Conservation (phyloP, 2,113 vertebrate species). For the Ophthalmolycus amberensis region DNA sequence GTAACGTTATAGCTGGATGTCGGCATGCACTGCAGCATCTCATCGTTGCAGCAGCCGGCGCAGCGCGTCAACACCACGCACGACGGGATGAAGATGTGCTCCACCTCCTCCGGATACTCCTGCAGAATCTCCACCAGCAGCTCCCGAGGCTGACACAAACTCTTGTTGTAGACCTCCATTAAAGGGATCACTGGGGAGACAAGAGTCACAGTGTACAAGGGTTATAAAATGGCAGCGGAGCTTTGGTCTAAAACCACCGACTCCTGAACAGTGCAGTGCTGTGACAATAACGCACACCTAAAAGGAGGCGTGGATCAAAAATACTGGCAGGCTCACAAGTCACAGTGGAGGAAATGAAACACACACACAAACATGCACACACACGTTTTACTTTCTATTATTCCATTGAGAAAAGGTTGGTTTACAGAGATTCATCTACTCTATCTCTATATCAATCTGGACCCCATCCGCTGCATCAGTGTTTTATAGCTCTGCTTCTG, state of each 20-base stretch:
- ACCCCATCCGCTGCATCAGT: neutral
- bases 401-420: neutral
- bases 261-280: slow-evolving; percentile 1
- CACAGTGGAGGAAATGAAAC: neutral
- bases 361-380: neutral
- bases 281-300: slow-evolving; percentile 34
- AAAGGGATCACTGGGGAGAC: slow-evolving; percentile 89
- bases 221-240: slow-evolving; percentile 49
- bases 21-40: slow-evolving; percentile 92
- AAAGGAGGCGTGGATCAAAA: slow-evolving; percentile 23
- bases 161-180: slow-evolving; percentile 93
- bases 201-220: neutral
- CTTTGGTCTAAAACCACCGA: neutral
- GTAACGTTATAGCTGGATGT: slow-evolving; percentile 90
- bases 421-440: slow-evolving; percentile 7
- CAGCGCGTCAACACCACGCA: slow-evolving; percentile 95
- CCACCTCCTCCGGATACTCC: slow-evolving; percentile 96
- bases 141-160: slow-evolving; percentile 93
- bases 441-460: neutral
- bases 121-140: slow-evolving; percentile 96
- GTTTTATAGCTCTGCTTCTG: neutral
- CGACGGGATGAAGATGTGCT: slow-evolving; percentile 97
- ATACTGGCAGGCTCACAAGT: slow-evolving; percentile 4
- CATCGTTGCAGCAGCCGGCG: slow-evolving; percentile 95
- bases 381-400: slow-evolving; percentile 7